Percentiles rank a stretch among this genome's conserved stretches.
These are phyloP conservation scores for Germaria angustata DNA, from an alignment of 2,888 invertebrate species.

Conservation along the genomic window DNA sequence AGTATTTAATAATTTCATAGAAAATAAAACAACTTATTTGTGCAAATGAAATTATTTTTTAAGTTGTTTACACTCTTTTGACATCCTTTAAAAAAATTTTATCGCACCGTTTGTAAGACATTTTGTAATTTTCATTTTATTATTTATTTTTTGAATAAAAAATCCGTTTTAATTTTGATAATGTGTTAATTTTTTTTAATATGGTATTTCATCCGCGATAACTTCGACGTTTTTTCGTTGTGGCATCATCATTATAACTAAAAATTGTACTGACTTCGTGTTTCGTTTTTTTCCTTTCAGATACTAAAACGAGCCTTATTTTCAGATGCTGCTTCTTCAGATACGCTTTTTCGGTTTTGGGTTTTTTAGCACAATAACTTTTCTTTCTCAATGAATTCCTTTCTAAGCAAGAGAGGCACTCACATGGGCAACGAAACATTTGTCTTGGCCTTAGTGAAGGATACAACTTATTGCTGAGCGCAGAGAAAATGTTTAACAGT, in stretches of 20 bases:
- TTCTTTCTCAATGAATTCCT: neutral
- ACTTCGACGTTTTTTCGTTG: conserved; percentile 71
- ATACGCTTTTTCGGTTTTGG: conserved; percentile 4
- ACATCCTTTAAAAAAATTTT: neutral
- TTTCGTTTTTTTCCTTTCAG: conserved; percentile 47
- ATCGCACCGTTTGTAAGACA: too few species aligned
- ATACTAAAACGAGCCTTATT: conserved; percentile 31
- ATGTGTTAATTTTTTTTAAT: neutral
- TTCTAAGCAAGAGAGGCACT: too few species aligned
- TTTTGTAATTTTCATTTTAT: neutral
- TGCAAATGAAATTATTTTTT: neutral
- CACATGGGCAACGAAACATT: too few species aligned
- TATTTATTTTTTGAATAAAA: neutral
- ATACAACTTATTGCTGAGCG: neutral
- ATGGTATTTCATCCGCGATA: conserved; percentile 35
- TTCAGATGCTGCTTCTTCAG: conserved; percentile 11
- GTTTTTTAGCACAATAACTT: conserved; percentile 18
- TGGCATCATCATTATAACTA: conserved; percentile 78
- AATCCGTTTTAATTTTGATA: conserved; percentile 26
- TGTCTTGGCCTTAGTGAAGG: neutral
- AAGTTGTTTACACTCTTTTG: neutral
- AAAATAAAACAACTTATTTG: too few species aligned
- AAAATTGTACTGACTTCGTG: conserved; percentile 68
- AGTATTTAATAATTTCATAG: too few species aligned
- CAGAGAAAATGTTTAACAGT: neutral